Evolutionary conservation across 2,113 vertebrate genomes (phyloP).

Genomic region (Hemichromis elongatus): DNA sequence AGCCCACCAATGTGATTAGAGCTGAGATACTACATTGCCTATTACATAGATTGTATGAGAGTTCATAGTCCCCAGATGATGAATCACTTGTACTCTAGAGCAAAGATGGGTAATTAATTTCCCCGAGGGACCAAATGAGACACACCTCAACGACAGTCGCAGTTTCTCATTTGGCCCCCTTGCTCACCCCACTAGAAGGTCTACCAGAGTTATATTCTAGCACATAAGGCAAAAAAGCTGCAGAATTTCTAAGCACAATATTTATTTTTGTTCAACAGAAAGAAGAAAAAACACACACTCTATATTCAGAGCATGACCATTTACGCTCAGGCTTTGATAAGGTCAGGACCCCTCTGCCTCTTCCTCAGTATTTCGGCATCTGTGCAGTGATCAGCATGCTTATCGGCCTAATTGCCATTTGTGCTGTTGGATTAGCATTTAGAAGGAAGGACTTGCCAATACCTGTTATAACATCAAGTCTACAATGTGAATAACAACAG

Average conservation of each 20-base stretch:
- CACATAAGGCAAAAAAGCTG: background rate
- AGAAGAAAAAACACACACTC: background rate
- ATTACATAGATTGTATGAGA: background rate
- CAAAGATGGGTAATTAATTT: background rate
- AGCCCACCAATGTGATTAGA: background rate
- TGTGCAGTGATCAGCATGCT: slow-evolving; percentile 54
- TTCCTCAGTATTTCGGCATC: slow-evolving; percentile 33
- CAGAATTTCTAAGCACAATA: background rate
- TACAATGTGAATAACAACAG: background rate
- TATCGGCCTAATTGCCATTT: slow-evolving; percentile 56
- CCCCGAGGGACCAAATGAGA: background rate
- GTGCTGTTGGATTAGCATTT: slow-evolving; percentile 47
- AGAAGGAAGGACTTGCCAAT: background rate
- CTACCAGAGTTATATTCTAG: background rate
- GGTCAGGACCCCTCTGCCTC: slow-evolving; percentile 57
- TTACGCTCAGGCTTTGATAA: slow-evolving; percentile 47
- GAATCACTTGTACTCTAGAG: background rate
- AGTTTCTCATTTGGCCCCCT: background rate
- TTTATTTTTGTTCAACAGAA: background rate
- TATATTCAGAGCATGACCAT: slow-evolving; percentile 45
- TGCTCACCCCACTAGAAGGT: background rate
- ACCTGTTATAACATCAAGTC: background rate
- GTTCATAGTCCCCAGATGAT: background rate
- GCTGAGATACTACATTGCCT: background rate
- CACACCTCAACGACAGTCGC: background rate